These are phyloP conservation scores for Sciurus carolinensis DNA, from an alignment of 2,797 vertebrate species.

Conservation along the genomic window DNA sequence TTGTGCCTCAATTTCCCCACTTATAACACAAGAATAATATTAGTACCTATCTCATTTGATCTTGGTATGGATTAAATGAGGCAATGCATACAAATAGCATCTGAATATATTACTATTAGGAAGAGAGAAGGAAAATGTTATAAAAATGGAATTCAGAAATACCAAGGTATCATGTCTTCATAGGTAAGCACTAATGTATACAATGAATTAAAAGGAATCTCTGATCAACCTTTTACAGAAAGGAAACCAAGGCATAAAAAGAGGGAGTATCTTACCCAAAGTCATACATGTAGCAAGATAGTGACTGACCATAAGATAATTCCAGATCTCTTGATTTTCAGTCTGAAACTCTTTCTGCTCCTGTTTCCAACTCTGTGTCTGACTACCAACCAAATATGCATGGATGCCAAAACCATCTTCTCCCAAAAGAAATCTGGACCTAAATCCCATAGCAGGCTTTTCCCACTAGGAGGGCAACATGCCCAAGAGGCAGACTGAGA, in stretches of 20 bases:
- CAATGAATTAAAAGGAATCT: background rate
- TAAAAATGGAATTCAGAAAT: background rate
- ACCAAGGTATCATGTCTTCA: background rate
- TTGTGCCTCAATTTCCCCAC: background rate
- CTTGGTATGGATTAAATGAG: background rate
- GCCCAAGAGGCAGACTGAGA: background rate
- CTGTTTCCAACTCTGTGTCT: background rate
- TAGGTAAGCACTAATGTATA: background rate
- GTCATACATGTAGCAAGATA: background rate
- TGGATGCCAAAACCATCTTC: background rate
- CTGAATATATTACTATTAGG: background rate
- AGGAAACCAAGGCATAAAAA: background rate
- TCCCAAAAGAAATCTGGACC: background rate
- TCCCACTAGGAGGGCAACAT: background rate
- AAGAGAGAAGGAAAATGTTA: background rate
- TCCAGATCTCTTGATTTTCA: background rate
- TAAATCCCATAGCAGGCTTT: background rate
- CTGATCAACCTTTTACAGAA: background rate
- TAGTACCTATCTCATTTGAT: background rate
- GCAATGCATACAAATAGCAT: background rate
- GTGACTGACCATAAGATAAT: background rate
- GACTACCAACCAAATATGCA: background rate
- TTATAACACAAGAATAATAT: background rate
- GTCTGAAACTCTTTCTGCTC: background rate
- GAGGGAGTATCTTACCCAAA: background rate